A percentile compares a stretch with the other conserved stretches of the same genome.
Conservation (phyloP, 2,888 invertebrate genomes). For the Dryadula phaetusa region DNA sequence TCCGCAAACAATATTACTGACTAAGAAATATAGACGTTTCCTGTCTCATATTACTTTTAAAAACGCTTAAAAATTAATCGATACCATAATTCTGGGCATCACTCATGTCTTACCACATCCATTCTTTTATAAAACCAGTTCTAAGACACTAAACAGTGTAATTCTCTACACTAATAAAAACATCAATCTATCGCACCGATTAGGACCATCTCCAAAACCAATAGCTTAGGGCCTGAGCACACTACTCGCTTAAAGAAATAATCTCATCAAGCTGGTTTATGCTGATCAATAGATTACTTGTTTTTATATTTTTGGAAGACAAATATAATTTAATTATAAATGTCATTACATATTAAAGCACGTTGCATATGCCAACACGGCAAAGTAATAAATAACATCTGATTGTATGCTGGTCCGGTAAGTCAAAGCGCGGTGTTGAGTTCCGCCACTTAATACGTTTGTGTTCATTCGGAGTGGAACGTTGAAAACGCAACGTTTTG, state of each 20-base stretch:
- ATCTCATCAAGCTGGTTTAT: background rate
- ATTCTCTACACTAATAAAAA: conserved; percentile 43
- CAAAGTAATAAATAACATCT: no score
- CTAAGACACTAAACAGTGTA: conserved; percentile 37
- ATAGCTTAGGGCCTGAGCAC: conserved; percentile 36
- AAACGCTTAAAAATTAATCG: background rate
- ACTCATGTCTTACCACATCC: conserved; percentile 2
- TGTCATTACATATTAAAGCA: no score
- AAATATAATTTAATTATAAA: no score
- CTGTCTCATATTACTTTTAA: background rate
- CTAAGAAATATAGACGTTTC: background rate
- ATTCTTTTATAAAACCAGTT: conserved; percentile 34
- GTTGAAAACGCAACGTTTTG: no score
- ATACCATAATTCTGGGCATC: conserved; percentile 9
- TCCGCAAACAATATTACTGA: background rate
- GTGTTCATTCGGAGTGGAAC: no score
- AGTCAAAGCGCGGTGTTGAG: no score
- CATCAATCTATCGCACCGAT: conserved; percentile 45
- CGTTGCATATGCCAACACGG: no score
- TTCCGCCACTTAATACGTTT: no score
- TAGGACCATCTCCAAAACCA: conserved; percentile 47
- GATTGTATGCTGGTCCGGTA: no score
- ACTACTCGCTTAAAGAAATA: background rate
- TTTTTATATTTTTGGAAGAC: background rate
- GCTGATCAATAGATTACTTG: background rate